phyloP scores from a whole-genome alignment of 2,888 invertebrate species.

The Lampropteryx suffumata region DNA sequence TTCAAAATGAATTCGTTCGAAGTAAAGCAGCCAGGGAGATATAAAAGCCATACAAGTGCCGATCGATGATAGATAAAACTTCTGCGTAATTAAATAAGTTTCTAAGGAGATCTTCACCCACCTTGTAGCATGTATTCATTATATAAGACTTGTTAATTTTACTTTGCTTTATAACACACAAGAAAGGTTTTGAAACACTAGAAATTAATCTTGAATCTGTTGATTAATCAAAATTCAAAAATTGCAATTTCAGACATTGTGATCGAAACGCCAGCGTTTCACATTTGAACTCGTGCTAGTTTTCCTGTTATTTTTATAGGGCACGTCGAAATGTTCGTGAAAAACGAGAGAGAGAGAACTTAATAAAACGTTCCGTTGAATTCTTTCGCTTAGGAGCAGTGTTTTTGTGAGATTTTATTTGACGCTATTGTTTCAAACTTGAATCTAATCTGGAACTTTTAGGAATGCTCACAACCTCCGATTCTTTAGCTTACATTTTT shows the following conservation, averaged over 20 bases:
- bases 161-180: too few species aligned
- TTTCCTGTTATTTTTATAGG: slow-evolving; percentile 19
- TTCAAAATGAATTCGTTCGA: too few species aligned
- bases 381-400: slow-evolving; percentile 17
- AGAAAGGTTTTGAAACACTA: too few species aligned
- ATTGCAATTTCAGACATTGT: too few species aligned
- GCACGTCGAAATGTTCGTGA: slow-evolving; percentile 16
- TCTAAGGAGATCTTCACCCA: slow-evolving; percentile 17
- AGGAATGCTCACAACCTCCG: slow-evolving; percentile 16
- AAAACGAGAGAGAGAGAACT: slow-evolving; percentile 24
- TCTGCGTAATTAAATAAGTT: slow-evolving; percentile 23
- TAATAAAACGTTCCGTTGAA: slow-evolving; percentile 29
- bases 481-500: slow-evolving; percentile 11
- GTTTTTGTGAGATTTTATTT: slow-evolving; percentile 27
- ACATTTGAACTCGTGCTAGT: background rate
- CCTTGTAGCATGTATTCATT: slow-evolving; percentile 5
- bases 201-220: too few species aligned
- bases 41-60: slow-evolving; percentile 4
- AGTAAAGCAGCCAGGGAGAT: background rate
- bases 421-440: slow-evolving; percentile 29
- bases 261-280: too few species aligned
- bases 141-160: slow-evolving; percentile 6
- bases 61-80: slow-evolving; percentile 21
- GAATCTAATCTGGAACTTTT: slow-evolving; percentile 29
- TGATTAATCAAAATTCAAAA: too few species aligned